Conservation (phyloP, 2,113 vertebrate genomes). For the Perca flavescens region DNA sequence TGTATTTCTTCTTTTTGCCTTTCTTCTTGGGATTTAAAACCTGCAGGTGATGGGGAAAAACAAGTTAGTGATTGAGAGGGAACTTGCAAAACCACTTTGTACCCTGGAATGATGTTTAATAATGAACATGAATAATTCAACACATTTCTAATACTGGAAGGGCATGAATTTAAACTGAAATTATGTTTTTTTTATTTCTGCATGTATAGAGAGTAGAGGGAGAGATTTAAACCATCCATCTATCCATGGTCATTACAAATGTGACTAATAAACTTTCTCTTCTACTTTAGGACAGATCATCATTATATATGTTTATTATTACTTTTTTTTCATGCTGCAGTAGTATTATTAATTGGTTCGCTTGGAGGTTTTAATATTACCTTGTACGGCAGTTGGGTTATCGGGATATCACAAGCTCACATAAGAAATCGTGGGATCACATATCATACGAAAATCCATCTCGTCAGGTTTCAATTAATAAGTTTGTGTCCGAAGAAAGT, state of each 20-base stretch:
- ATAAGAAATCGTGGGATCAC: too few species aligned
- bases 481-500: too few species aligned
- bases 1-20: slow-evolving; percentile 98
- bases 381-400: too few species aligned
- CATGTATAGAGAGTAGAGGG: background rate
- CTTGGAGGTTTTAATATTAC: background rate
- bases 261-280: background rate
- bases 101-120: slow-evolving; percentile 29
- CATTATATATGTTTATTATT: background rate
- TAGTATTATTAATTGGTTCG: slow-evolving; percentile 2
- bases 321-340: background rate
- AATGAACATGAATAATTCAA: slow-evolving; percentile 66
- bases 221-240: slow-evolving; percentile 25
- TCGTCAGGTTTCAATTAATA: too few species aligned
- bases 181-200: slow-evolving; percentile 17
- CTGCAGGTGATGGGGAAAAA: slow-evolving; percentile 74
- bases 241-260: background rate
- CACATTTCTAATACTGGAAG: slow-evolving; percentile 11
- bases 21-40: slow-evolving; percentile 98
- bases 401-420: too few species aligned
- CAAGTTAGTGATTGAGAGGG: slow-evolving; percentile 21
- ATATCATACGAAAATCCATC: too few species aligned
- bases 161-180: slow-evolving; percentile 17
- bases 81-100: slow-evolving; percentile 47
- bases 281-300: background rate